Conservation (phyloP, 2,113 vertebrate genomes). For the Nothoprocta perdicaria region DNA sequence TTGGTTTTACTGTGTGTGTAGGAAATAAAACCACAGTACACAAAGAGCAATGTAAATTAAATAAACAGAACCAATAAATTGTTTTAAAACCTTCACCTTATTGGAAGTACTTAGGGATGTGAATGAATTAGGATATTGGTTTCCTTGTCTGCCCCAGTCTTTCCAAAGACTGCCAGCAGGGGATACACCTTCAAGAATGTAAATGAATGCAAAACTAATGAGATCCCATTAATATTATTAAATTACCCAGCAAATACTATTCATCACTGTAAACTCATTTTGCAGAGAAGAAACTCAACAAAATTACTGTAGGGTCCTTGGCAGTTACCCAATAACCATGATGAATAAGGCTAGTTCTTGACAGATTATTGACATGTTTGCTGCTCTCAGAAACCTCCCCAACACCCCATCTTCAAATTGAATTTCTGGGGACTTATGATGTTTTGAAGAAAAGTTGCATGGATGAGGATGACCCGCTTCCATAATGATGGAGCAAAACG, state of each 20-base stretch:
- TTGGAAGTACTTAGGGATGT: constrained; percentile 52
- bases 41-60: constrained; percentile 39
- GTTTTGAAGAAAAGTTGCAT: neutral
- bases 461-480: neutral
- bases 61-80: constrained; percentile 33
- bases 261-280: constrained; percentile 68
- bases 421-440: neutral
- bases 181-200: constrained; percentile 61
- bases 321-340: constrained; percentile 48
- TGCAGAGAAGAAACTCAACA: constrained; percentile 52
- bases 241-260: constrained; percentile 66
- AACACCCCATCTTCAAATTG: neutral
- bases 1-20: constrained; percentile 27
- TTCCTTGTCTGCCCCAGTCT: constrained; percentile 26
- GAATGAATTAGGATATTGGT: constrained; percentile 62
- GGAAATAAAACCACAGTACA: constrained; percentile 38
- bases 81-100: constrained; percentile 33
- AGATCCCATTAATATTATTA: constrained; percentile 72
- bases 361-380: constrained; percentile 22
- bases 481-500: neutral
- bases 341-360: constrained; percentile 28
- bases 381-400: constrained; percentile 1
- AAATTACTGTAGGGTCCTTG: constrained; percentile 63
- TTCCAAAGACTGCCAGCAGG: constrained; percentile 51
- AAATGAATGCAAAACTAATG: constrained; percentile 64